phyloP scores from a whole-genome alignment of 2,113 vertebrate species.

The Rutilus rutilus region DNA sequence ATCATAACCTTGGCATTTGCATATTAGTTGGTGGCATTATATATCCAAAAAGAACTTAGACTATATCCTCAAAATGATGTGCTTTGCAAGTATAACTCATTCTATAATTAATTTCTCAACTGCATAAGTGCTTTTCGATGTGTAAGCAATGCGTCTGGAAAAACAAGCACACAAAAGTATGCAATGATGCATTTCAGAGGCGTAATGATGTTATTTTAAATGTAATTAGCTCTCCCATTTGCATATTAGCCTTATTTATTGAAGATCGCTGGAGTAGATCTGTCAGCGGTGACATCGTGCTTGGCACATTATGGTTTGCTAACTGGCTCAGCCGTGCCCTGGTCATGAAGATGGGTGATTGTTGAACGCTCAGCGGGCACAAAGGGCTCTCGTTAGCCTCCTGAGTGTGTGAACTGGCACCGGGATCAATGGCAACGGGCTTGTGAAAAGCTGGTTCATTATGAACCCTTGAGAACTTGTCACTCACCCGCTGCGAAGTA shows the following conservation, averaged over 20 bases:
- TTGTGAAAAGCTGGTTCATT: constrained; percentile 19
- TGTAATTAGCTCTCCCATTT: background rate
- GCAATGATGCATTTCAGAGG: background rate
- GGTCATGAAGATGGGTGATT: constrained; percentile 27
- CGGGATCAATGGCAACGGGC: constrained; percentile 22
- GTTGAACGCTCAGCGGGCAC: constrained; percentile 18
- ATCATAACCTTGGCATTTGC: background rate
- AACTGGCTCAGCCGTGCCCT: constrained; percentile 7
- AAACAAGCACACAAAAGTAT: background rate
- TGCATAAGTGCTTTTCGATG: background rate
- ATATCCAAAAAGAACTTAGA: background rate
- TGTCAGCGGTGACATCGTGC: background rate
- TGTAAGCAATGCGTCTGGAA: background rate
- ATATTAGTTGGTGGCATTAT: background rate
- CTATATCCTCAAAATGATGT: background rate
- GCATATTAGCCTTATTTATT: constrained; percentile 28
- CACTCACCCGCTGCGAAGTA: constrained; percentile 10
- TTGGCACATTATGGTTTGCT: constrained; percentile 7
- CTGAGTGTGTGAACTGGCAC: constrained; percentile 40
- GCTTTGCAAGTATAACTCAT: background rate
- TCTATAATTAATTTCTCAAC: background rate
- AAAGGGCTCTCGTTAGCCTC: constrained; percentile 21
- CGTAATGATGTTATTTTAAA: background rate
- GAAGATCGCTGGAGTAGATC: background rate
- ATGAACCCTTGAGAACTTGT: constrained; percentile 22